Conservation (phyloP, 2,797 vertebrate genomes). For the Fistularia commersonii region DNA sequence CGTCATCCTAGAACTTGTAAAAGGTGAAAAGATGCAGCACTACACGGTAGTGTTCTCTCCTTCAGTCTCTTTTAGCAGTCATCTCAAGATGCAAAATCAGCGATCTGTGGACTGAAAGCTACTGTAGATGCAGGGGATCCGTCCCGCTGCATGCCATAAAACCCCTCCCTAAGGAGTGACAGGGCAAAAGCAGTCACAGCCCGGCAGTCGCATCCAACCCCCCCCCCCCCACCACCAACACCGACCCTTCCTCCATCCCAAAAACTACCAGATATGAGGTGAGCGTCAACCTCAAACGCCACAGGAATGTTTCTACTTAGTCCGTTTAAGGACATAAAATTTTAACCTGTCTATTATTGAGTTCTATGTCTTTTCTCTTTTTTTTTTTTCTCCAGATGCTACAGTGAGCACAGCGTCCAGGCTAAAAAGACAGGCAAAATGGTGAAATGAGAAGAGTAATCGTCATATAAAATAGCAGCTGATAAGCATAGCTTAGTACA, state of each 20-base stretch:
- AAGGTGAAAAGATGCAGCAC: conserved; percentile 60
- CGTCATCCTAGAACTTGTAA: conserved; percentile 34
- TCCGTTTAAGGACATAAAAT: conserved; percentile 23
- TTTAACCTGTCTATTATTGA: conserved; percentile 6
- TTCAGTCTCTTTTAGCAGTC: conserved; percentile 46
- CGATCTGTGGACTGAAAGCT: conserved; percentile 54
- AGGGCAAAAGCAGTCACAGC: conserved; percentile 69
- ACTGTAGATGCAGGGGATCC: conserved; percentile 70
- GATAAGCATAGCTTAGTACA: conserved; percentile 78
- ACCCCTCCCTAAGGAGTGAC: conserved; percentile 80
- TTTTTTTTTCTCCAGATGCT: conserved; percentile 5
- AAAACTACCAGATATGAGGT: conserved; percentile 4
- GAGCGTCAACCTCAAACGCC: conserved; percentile 22
- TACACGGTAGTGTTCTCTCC: conserved; percentile 78
- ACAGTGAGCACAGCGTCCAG: conserved; percentile 18
- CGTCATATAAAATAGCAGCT: conserved; percentile 78
- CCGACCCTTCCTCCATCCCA: conserved; percentile 26
- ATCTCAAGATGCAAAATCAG: conserved; percentile 43
- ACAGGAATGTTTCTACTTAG: conserved; percentile 32
- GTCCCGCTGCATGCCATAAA: conserved; percentile 71
- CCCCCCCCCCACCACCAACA: no score
- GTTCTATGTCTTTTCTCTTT: no score
- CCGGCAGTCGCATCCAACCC: conserved; percentile 57
- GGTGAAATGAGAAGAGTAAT: conserved; percentile 64
- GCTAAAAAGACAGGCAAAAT: conserved; percentile 30